A percentile compares a stretch with the other conserved stretches of the same genome.
These are phyloP conservation scores for Archivesica marissinica DNA, from an alignment of 1,140 invertebrate species.

Conservation along the genomic window DNA sequence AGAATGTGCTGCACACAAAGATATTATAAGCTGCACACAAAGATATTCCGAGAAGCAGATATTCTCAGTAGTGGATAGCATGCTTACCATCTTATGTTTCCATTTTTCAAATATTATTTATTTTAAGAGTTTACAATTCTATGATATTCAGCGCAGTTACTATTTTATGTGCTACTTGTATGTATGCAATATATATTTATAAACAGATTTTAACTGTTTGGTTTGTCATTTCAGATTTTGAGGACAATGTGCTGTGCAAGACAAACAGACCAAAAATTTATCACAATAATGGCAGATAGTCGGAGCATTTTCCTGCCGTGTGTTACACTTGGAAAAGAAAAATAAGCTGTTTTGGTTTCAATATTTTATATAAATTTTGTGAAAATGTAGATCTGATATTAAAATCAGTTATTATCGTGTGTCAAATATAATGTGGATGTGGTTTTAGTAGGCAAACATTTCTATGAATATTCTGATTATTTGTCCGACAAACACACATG, in stretches of 20 bases:
- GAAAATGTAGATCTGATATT: constrained; percentile 23
- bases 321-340: background rate
- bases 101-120: no score
- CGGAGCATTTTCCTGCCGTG: background rate
- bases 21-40: no score
- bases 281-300: background rate
- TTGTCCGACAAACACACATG: constrained; percentile 27
- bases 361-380: background rate
- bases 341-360: background rate
- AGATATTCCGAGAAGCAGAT: no score
- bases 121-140: no score
- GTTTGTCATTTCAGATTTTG: background rate
- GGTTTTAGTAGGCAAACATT: background rate
- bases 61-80: no score
- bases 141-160: no score
- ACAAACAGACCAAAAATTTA: background rate
- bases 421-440: constrained; percentile 3
- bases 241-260: background rate
- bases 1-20: no score
- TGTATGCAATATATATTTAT: no score
- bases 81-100: no score
- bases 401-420: background rate
- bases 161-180: no score
- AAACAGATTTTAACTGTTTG: no score
- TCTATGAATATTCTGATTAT: constrained; percentile 31